These are phyloP conservation scores for Phenganax stokvisi DNA, from an alignment of 92 coral and sea anemone genomes.

Conservation along the genomic window DNA sequence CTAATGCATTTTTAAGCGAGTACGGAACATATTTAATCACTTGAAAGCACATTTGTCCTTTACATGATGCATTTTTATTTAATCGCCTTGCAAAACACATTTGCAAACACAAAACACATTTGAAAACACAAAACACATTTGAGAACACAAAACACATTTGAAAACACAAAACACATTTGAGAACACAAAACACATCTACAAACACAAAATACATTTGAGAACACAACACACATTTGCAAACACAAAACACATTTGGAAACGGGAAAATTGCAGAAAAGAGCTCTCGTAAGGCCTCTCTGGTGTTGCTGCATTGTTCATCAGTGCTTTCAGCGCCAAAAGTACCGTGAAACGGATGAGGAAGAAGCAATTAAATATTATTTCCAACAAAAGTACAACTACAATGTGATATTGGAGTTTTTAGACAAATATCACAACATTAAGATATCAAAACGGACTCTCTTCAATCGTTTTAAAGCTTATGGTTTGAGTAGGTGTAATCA, in stretches of 20 bases:
- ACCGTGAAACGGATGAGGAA: not conserved
- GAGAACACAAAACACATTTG: slow-evolving; percentile 14
- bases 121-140: slow-evolving; percentile 22
- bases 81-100: slow-evolving; percentile 2
- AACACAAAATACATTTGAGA: slow-evolving; percentile 10
- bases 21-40: not conserved
- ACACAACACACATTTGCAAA: no score
- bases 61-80: not conserved
- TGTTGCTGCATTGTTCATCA: not conserved
- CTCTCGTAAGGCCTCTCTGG: no score
- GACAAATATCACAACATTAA: slow-evolving; percentile 41
- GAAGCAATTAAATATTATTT: slow-evolving; percentile 7
- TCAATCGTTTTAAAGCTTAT: slow-evolving; percentile 32
- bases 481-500: slow-evolving; percentile 34
- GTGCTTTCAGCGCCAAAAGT: not conserved
- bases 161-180: slow-evolving; percentile 29
- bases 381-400: slow-evolving; percentile 15
- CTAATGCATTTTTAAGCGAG: no score
- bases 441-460: slow-evolving; percentile 38
- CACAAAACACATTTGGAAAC: not conserved
- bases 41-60: not conserved
- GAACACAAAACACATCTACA: slow-evolving; percentile 1
- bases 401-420: slow-evolving; percentile 36
- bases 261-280: not conserved
- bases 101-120: slow-evolving; percentile 14